Evolutionary conservation across 2,113 vertebrate species (phyloP), one percentile per base, ranked within the genome.

Genomic region (Antechinus stuartii): DNA sequence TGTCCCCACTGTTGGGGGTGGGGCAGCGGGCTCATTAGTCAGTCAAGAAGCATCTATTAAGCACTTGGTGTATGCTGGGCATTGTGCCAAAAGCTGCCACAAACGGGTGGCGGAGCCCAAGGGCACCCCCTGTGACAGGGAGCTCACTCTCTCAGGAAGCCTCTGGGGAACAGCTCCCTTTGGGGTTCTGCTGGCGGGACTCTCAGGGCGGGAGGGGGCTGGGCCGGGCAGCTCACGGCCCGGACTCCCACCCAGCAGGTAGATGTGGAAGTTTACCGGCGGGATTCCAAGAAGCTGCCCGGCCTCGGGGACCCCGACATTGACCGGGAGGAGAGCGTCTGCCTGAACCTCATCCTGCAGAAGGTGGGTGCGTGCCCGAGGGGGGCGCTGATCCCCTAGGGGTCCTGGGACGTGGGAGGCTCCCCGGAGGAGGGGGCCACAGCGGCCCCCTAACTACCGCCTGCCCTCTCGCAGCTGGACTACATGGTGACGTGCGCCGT

Each of bases 241-340:
- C 42, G 1, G 68, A 16, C 68, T 76, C 16, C 35, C 30, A 42
- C 35, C 91, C 98, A 76, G 68, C 68, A 99, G 99, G 99, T 99
- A 96, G 99, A 99, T 97, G 99, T 99, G 53, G 99, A 99, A 98
- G 99, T 99, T 42, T 99, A 99, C 98, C 98, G 99, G 92, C 99
- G 99, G 57, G 99, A 99, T 98, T 99, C 99, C 0, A 99, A 99
- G 98, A 99, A 99, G 98, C 99, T 99, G 84, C 99, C 99, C 0
- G 99, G 99, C 61, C 98, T 99, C 4, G 99, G 99, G 0, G 99
- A 99, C 96, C 99, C 99, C 0, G 99, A 99, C 97, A 99, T 99
- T 5, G 99, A 99, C 98, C 99, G 99, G 99, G 99, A 99, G 97
- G 99, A 99, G 98, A 99, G 99, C 0, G 99, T 99, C 95, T 99